A percentile compares a stretch with the other conserved stretches of the same genome.
Conservation (phyloP, 2,888 invertebrate species). For the Allygus modestus region DNA sequence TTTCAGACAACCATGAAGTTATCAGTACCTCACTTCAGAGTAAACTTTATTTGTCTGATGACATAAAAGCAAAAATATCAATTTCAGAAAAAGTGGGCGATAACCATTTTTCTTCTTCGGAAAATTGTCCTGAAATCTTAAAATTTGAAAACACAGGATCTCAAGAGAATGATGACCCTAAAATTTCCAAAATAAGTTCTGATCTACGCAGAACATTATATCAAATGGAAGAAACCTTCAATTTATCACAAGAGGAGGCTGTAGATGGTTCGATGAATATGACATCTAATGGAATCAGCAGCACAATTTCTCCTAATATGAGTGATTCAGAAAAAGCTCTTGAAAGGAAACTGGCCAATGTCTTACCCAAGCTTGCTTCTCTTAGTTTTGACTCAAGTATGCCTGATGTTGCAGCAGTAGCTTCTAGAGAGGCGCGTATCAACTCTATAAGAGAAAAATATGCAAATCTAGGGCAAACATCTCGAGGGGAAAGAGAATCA, state of each 20-base stretch:
- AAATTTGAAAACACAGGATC: neutral
- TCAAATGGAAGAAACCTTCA: neutral
- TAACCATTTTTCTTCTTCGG: neutral
- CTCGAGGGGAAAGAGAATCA: neutral
- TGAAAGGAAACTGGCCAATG: neutral
- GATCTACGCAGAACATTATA: neutral
- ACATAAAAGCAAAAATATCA: neutral
- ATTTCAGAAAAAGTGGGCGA: neutral
- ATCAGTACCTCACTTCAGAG: neutral
- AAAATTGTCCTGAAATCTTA: neutral
- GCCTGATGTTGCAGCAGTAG: constrained; percentile 24
- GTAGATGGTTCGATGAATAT: neutral
- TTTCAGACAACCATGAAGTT: neutral
- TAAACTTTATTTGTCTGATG: neutral
- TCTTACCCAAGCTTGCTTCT: neutral
- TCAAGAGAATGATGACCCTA: neutral
- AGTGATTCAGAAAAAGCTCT: constrained; percentile 19
- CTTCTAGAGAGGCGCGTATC: constrained; percentile 30
- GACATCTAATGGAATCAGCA: neutral
- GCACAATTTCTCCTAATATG: neutral
- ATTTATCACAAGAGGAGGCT: neutral
- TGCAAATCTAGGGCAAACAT: neutral
- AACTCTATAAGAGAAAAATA: constrained; percentile 40
- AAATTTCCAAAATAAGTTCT: neutral
- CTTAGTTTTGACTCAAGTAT: constrained; percentile 15